These are phyloP conservation scores for Poliocrania exsul DNA, from an alignment of 2,797 vertebrate genomes.

Conservation along the genomic window DNA sequence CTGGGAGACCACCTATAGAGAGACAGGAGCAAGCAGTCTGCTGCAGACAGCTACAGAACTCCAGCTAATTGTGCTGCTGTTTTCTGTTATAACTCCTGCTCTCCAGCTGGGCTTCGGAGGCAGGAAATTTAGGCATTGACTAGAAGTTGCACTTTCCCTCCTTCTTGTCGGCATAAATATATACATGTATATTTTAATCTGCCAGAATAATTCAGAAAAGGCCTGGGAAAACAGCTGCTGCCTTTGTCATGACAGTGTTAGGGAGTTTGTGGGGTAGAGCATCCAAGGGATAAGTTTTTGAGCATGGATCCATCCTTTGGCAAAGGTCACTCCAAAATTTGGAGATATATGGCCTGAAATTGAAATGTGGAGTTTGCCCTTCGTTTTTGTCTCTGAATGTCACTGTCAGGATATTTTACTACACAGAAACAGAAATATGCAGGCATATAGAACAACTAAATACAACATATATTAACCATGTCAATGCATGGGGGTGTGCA, in stretches of 20 bases:
- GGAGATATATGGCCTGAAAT: not conserved
- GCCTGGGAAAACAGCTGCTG: slow-evolving; percentile 62
- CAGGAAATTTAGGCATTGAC: slow-evolving; percentile 78
- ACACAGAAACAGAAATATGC: not conserved
- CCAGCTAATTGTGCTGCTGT: slow-evolving; percentile 84
- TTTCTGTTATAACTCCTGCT: slow-evolving; percentile 83
- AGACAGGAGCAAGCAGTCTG: slow-evolving; percentile 80
- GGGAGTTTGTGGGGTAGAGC: not conserved
- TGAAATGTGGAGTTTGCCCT: not conserved
- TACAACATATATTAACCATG: not conserved
- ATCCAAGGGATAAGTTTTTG: slow-evolving; percentile 26
- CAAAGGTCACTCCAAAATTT: not conserved
- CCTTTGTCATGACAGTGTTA: slow-evolving; percentile 12
- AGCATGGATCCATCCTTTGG: not conserved
- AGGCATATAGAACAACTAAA: not conserved
- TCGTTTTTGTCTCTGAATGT: not conserved
- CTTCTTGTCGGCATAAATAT: slow-evolving; percentile 74
- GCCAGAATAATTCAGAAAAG: slow-evolving; percentile 64
- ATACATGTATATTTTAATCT: slow-evolving; percentile 76
- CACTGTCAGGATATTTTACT: not conserved
- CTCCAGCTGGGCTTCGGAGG: slow-evolving; percentile 81
- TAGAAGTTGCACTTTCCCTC: slow-evolving; percentile 77
- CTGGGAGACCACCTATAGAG: slow-evolving; percentile 86
- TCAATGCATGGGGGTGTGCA: not conserved
- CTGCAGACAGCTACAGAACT: slow-evolving; percentile 82